Conservation (phyloP, 2,113 vertebrate species). For the Larimichthys polyactis region DNA sequence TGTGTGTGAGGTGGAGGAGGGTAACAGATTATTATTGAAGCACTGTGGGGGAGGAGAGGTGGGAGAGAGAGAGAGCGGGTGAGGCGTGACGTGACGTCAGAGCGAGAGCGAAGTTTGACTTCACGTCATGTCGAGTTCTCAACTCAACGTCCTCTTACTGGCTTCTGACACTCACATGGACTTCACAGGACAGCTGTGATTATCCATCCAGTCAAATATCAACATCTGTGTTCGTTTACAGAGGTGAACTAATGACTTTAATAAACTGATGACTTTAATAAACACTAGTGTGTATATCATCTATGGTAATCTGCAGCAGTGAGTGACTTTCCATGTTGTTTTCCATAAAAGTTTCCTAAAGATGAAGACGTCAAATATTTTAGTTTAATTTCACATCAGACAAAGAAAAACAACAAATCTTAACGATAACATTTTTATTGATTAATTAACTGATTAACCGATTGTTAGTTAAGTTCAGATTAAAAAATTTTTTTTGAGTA, state of each 20-base stretch:
- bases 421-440: background rate
- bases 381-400: background rate
- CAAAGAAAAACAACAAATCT: background rate
- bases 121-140: background rate
- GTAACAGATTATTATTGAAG: background rate
- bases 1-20: background rate
- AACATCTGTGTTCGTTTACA: background rate
- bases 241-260: background rate
- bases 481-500: background rate
- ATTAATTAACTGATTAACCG: background rate
- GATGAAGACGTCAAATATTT: background rate
- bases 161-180: background rate
- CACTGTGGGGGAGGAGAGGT: background rate
- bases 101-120: conserved; percentile 5
- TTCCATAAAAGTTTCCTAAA: background rate
- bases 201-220: too few relatives aligned
- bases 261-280: background rate
- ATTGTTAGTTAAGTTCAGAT: background rate
- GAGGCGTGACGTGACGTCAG: background rate
- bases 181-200: background rate
- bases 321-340: background rate
- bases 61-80: background rate
- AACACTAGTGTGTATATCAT: background rate
- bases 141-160: background rate
- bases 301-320: background rate